These are phyloP conservation scores for Melipona beecheii DNA, from an alignment of 2,888 invertebrate species.

Conservation along the genomic window DNA sequence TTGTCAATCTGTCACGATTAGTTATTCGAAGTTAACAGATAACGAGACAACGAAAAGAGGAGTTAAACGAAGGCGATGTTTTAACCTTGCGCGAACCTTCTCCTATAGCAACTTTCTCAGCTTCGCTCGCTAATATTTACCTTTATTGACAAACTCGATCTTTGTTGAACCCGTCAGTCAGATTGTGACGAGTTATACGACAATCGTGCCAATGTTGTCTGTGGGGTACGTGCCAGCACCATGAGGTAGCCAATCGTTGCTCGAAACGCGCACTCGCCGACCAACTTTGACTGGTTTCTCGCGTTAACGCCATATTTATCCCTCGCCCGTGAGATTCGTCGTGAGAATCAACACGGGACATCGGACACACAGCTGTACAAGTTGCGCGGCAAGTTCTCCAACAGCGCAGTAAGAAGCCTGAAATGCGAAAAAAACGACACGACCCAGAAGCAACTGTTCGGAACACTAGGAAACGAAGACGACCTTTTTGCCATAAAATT, in stretches of 20 bases:
- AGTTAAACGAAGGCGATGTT: conserved; percentile 9
- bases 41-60: conserved; percentile 16
- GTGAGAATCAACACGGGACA: conserved; percentile 44
- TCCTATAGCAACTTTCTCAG: not conserved
- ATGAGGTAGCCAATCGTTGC: not conserved
- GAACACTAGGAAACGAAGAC: too few relatives aligned
- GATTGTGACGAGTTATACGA: not conserved
- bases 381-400: too few relatives aligned
- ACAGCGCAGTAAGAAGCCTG: too few relatives aligned
- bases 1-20: not conserved
- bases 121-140: not conserved
- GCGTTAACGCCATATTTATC: conserved; percentile 61
- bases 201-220: too few relatives aligned
- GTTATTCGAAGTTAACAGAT: conserved; percentile 8
- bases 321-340: conserved; percentile 54
- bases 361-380: not conserved
- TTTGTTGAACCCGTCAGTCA: not conserved
- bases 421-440: too few relatives aligned
- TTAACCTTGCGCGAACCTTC: conserved; percentile 9
- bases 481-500: too few relatives aligned
- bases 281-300: conserved; percentile 50
- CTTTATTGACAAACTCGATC: not conserved
- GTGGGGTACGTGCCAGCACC: not conserved
- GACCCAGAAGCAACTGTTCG: too few relatives aligned
- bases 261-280: conserved; percentile 7